Conservation (phyloP, 2,113 vertebrate genomes). For the Thymallus thymallus region DNA sequence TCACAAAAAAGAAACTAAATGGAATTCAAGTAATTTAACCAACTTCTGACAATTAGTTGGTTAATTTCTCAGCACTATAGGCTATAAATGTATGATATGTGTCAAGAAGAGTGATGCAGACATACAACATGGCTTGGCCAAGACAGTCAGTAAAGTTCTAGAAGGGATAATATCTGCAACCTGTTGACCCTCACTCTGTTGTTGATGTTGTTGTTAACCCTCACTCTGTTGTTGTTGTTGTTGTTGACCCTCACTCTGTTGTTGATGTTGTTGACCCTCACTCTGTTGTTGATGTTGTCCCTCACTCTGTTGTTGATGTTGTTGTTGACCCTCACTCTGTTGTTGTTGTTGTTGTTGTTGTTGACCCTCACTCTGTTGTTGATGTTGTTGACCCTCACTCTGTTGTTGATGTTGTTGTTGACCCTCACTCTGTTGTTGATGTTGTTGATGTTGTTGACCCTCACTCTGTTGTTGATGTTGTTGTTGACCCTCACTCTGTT, state of each 20-base stretch:
- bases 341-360: too few species aligned
- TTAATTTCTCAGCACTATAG: too few species aligned
- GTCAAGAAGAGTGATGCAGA: neutral
- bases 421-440: conserved; percentile 61
- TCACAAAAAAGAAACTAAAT: too few species aligned
- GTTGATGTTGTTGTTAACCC: too few species aligned
- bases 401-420: conserved; percentile 67
- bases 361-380: conserved; percentile 45
- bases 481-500: conserved; percentile 45
- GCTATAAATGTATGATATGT: too few species aligned
- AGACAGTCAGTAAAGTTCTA: conserved; percentile 1
- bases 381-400: conserved; percentile 68
- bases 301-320: conserved; percentile 61
- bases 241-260: conserved; percentile 45
- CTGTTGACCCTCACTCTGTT: conserved; percentile 51
- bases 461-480: conserved; percentile 61
- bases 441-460: too few species aligned
- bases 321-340: conserved; percentile 47
- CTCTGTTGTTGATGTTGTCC: conserved; percentile 63
- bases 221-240: conserved; percentile 53
- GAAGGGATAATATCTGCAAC: conserved; percentile 22
- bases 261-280: conserved; percentile 69
- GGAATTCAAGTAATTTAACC: too few species aligned
- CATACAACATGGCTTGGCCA: neutral
- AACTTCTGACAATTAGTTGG: too few species aligned